A percentile compares a stretch with the other conserved stretches of the same genome.
Conservation (phyloP, 2,888 invertebrate genomes). For the Therioaphis trifolii region DNA sequence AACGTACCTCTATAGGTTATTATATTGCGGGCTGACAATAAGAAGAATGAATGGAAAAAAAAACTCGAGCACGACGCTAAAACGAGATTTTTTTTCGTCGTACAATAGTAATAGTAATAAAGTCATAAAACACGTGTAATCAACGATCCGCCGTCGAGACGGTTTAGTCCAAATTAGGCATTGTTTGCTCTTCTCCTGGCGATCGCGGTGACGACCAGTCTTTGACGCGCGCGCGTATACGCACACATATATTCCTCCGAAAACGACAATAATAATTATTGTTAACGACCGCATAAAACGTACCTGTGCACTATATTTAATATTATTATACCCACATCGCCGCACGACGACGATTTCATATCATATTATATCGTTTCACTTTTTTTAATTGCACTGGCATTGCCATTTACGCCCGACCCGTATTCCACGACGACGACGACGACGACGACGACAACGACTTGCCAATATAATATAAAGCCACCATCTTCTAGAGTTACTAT, state of each 20-base stretch:
- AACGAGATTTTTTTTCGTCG: not conserved
- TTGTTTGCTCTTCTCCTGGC: not conserved
- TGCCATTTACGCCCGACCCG: constrained; percentile 39
- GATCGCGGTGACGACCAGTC: not conserved
- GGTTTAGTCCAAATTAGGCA: constrained; percentile 31
- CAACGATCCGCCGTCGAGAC: constrained; percentile 20
- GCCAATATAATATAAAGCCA: no score
- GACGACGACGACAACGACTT: not conserved
- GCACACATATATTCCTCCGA: no score
- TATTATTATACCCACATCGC: not conserved
- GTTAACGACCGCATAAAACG: not conserved
- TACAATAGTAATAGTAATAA: constrained; percentile 15
- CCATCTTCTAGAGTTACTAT: no score
- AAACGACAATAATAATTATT: not conserved
- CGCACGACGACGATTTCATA: constrained; percentile 11
- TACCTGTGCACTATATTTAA: no score
- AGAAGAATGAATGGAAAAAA: not conserved
- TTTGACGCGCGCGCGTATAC: not conserved
- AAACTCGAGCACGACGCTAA: constrained; percentile 41
- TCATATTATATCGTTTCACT: constrained; percentile 11
- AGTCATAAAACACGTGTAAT: constrained; percentile 60
- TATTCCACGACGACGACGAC: not conserved
- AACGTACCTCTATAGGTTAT: no score
- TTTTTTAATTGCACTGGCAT: constrained; percentile 33
- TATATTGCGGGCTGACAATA: not conserved